A percentile compares a stretch with the other conserved stretches of the same genome.
Conservation (phyloP, 37 sponge, comb jelly and placozoan species). For the Cliona cf. orientalis region DNA sequence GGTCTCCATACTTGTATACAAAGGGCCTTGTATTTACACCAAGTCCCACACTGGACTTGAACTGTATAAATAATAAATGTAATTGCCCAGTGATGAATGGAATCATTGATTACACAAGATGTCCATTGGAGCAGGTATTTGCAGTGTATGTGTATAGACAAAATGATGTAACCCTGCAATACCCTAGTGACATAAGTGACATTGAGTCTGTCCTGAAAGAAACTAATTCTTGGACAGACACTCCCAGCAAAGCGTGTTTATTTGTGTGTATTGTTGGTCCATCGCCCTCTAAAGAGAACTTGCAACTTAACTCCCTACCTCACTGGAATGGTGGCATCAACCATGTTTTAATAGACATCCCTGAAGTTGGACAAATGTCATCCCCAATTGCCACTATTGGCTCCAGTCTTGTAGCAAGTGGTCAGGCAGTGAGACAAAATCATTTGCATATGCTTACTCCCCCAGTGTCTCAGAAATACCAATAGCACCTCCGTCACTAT, state of each 20-base stretch:
- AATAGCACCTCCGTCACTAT: not conserved
- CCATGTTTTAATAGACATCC: constrained; percentile 44
- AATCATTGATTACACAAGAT: constrained; percentile 31
- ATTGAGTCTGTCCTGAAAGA: not conserved
- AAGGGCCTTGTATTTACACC: too few species aligned
- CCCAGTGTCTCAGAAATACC: not conserved
- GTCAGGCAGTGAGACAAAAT: not conserved
- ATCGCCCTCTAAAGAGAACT: not conserved
- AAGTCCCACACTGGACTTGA: too few species aligned
- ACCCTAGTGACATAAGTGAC: not conserved
- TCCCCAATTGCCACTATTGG: not conserved
- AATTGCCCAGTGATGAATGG: too few species aligned
- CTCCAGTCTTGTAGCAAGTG: too few species aligned
- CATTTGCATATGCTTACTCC: not conserved
- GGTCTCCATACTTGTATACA: too few species aligned
- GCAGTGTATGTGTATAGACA: constrained; percentile 24
- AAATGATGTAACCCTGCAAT: not conserved
- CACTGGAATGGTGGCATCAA: constrained; percentile 58
- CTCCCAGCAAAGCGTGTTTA: constrained; percentile 39
- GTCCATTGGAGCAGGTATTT: constrained; percentile 47
- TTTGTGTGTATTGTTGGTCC: constrained; percentile 5
- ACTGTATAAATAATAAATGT: too few species aligned
- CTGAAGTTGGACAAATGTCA: not conserved
- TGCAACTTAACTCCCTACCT: constrained; percentile 6
- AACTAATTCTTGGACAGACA: constrained; percentile 1